These are phyloP conservation scores for Chloroceryle amazona DNA, from an alignment of 2,797 vertebrate genomes.

Conservation along the genomic window DNA sequence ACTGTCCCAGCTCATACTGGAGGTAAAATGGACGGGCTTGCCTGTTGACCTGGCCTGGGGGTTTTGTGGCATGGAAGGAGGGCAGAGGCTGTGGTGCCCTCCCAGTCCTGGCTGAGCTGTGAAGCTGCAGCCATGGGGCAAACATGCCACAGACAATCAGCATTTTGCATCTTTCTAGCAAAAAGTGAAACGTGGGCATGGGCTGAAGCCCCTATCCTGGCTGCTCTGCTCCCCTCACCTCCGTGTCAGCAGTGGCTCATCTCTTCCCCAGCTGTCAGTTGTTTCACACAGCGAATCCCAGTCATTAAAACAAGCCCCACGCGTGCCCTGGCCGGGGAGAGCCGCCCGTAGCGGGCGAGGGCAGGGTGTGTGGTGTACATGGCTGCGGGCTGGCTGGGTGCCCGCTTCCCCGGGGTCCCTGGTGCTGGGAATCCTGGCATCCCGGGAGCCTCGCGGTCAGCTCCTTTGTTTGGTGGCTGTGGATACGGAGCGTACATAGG, in stretches of 20 bases:
- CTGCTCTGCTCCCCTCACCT: not conserved
- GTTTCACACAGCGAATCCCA: not conserved
- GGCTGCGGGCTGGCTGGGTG: not conserved
- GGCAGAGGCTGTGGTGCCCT: not conserved
- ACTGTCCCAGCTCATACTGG: rapidly evolving
- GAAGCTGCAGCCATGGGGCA: not conserved
- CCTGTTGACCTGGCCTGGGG: not conserved
- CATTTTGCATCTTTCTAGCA: not conserved
- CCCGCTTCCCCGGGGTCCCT: not conserved
- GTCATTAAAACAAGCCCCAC: not conserved
- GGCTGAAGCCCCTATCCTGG: not conserved
- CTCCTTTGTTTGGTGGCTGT: not conserved
- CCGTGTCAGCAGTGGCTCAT: rapidly evolving
- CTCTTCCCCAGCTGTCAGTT: not conserved
- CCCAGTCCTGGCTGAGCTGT: not conserved
- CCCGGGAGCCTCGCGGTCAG: not conserved
- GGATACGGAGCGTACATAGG: not conserved
- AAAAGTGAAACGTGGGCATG: rapidly evolving
- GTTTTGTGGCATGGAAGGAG: not conserved
- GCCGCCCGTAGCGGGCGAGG: not conserved
- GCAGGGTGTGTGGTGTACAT: not conserved
- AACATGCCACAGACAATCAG: rapidly evolving
- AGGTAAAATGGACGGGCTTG: rapidly evolving
- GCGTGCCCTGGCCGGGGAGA: not conserved
- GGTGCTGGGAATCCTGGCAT: not conserved